Evolutionary conservation across 2,888 invertebrate genomes (phyloP), one percentile per base, ranked within the genome.

Genomic region (Clusia tigrina): DNA sequence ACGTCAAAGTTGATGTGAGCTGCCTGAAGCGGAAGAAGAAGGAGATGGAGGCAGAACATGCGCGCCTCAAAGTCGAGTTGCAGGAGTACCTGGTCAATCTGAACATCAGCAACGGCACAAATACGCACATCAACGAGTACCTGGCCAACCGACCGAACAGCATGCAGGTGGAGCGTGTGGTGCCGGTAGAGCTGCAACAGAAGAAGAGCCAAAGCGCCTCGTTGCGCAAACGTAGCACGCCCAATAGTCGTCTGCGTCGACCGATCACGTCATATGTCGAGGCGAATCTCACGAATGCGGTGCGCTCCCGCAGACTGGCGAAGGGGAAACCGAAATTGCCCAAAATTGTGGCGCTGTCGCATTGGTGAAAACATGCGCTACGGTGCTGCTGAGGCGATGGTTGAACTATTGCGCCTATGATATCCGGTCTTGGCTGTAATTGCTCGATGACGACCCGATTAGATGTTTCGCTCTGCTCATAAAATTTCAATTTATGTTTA

Each of bases 61-160:
- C 86, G 6, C 85, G 86, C 57, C 74, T 91, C n/a, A 89, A 88
- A 74, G 81, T 85, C 9, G 86, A 87, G 60, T 83, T 91, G 63
- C 87, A 88, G 73, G 86, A 87, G 48, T 90, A 89, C 74, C 81
- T 91, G 37, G 86, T 88, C 0, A 86, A 87, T 12, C 71, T 89
- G 57, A 89, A 89, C 2, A 83, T 88, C 1, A 71, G 77, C 60
- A 74, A 77, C 32, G 83, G 83, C 22, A 77, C 74, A 37, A 82
- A 80, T 54, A 71, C 70, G 2, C 79, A 80, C 37, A 69, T 81
- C 2, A 78, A 82, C 61, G 79, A 79, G 9, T 78, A 79, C 59
- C 67, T 84, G 5, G 70, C 74, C 3, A 74, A 77, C 12, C 75
- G 84, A 1, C 83, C 84, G 25, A 76, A 71, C 26, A 84, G 83